Percentiles rank a stretch among this genome's conserved stretches.
Conservation (phyloP, 2,797 vertebrate genomes). For the Phataginus tetradactyla region DNA sequence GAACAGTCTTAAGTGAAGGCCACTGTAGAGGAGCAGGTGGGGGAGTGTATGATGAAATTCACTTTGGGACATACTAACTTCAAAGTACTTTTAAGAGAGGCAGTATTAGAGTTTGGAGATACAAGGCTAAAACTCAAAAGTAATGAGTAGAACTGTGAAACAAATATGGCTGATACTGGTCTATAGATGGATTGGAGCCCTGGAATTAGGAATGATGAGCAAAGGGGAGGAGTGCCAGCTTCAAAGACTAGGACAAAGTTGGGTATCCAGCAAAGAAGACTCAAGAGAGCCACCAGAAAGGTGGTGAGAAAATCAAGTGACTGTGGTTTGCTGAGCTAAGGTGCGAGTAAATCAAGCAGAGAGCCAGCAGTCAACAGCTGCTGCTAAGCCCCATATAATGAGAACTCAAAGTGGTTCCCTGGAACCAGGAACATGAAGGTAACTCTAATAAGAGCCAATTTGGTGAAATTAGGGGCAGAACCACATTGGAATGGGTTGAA, state of each 20-base stretch:
- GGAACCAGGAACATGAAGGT: background rate
- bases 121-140: background rate
- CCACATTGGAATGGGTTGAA: background rate
- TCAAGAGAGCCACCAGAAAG: background rate
- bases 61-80: background rate
- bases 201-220: background rate
- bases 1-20: conserved; percentile 4
- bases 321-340: background rate
- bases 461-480: background rate
- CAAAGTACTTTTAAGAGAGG: background rate
- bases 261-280: background rate
- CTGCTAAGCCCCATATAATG: background rate
- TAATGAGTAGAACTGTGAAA: background rate
- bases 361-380: background rate
- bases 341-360: background rate
- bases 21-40: background rate
- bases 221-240: background rate
- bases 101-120: background rate
- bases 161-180: background rate
- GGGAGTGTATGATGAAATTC: background rate
- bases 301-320: background rate
- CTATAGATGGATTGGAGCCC: background rate
- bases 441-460: background rate
- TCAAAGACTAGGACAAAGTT: background rate
- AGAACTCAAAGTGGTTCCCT: background rate